Conservation (phyloP, 2,888 invertebrate genomes). For the Arctia plantaginis region DNA sequence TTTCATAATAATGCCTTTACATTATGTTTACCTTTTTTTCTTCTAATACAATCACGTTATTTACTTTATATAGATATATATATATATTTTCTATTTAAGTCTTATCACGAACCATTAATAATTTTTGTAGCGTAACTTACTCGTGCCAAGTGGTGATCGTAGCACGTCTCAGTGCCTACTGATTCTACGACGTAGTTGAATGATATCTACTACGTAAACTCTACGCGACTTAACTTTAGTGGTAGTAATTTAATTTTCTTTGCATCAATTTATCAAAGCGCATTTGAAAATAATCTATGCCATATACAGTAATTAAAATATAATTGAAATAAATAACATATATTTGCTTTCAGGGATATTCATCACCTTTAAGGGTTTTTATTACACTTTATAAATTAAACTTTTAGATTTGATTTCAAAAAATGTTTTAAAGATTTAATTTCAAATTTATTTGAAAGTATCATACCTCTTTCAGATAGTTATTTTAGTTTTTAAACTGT, state of each 20-base stretch:
- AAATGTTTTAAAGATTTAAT: no score
- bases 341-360: no score
- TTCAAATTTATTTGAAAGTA: no score
- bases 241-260: not conserved
- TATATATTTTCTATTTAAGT: not conserved
- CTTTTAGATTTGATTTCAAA: no score
- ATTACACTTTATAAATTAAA: no score
- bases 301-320: no score
- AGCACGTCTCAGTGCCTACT: conserved; percentile 4
- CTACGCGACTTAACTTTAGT: not conserved
- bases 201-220: not conserved
- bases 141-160: not conserved
- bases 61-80: not conserved
- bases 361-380: no score
- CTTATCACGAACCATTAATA: not conserved
- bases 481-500: no score
- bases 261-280: no score
- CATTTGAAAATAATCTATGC: no score
- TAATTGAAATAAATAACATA: no score
- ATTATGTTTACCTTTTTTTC: not conserved
- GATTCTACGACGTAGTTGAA: conserved; percentile 10
- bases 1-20: not conserved
- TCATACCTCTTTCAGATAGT: no score
- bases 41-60: not conserved
- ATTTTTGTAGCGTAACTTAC: not conserved